Conservation (phyloP, 2,797 vertebrate genomes). For the Leuciscus waleckii region DNA sequence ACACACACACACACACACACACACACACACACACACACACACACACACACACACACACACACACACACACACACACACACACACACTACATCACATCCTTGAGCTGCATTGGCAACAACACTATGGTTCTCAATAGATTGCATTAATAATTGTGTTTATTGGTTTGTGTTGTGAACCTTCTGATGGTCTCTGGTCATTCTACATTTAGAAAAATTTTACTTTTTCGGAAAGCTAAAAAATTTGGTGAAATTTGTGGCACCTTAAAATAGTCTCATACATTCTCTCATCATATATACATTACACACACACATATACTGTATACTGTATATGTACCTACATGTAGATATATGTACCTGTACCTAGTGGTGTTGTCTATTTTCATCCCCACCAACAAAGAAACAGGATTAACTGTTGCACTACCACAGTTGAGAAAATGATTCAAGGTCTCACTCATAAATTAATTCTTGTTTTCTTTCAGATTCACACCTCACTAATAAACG, state of each 20-base stretch:
- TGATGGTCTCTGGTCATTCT: not conserved
- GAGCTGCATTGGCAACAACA: too few relatives aligned
- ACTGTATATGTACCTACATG: too few relatives aligned
- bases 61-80: not conserved
- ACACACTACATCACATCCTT: too few relatives aligned
- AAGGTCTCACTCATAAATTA: not conserved
- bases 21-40: not conserved
- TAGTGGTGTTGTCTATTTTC: not conserved
- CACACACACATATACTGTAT: too few relatives aligned
- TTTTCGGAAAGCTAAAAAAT: too few relatives aligned
- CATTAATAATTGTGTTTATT: not conserved
- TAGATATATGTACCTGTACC: not conserved
- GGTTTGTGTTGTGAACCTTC: not conserved
- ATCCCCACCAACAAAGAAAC: not conserved
- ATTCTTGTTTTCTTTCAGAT: conserved; percentile 77
- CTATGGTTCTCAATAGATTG: not conserved
- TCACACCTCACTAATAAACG: conserved; percentile 94
- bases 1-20: too few relatives aligned
- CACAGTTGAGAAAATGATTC: not conserved
- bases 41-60: conserved; percentile 18
- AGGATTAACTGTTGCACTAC: not conserved
- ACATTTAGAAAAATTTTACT: too few relatives aligned
- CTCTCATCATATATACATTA: too few relatives aligned
- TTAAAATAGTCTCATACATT: too few relatives aligned
- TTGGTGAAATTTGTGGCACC: too few relatives aligned